phyloP scores from a whole-genome alignment of 2,113 vertebrate genomes.

The Dasyurus viverrinus region DNA sequence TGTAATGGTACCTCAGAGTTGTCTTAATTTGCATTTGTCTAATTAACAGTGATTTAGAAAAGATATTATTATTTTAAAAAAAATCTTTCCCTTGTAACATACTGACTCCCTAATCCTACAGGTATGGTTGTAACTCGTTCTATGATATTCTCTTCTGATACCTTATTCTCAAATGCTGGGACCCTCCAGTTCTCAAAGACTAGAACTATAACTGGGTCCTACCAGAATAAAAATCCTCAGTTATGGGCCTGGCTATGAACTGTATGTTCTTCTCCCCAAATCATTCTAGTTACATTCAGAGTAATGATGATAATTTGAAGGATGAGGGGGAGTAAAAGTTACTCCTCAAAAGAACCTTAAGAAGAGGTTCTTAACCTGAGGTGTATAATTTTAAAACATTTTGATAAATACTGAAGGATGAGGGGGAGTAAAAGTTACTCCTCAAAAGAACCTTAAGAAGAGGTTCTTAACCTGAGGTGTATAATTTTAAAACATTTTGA shows the following conservation, averaged over 20 bases:
- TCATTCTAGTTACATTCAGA: background rate
- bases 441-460: background rate
- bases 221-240: background rate
- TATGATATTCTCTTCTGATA: background rate
- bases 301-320: background rate
- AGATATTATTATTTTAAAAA: too few species aligned
- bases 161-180: background rate
- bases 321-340: background rate
- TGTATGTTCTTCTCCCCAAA: background rate
- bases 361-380: background rate
- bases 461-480: background rate
- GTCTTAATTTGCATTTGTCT: too few species aligned
- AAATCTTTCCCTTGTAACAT: background rate
- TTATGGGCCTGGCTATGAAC: background rate
- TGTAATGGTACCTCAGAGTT: too few species aligned
- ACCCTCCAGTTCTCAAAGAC: background rate
- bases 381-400: background rate
- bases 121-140: background rate
- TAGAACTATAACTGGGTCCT: background rate
- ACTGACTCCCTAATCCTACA: background rate
- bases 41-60: too few species aligned
- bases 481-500: background rate
- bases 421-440: background rate
- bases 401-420: background rate
- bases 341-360: background rate